phyloP scores from a whole-genome alignment of 2,113 vertebrate genomes.

The Meriones unguiculatus region DNA sequence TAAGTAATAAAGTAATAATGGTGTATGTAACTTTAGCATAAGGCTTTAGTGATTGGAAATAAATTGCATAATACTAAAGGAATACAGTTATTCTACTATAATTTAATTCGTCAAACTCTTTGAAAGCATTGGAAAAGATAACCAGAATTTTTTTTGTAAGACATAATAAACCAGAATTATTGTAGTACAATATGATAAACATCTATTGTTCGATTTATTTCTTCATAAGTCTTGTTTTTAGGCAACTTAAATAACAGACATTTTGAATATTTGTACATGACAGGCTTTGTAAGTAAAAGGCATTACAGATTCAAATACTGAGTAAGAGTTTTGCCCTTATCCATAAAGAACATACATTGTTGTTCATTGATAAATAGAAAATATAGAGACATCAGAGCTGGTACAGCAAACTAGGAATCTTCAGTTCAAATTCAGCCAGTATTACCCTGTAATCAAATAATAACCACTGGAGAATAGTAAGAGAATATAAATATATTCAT shows the following conservation, averaged over 20 bases:
- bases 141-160: neutral
- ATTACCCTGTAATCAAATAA: slow-evolving; percentile 4
- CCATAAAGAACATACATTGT: neutral
- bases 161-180: neutral
- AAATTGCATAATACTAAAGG: slow-evolving; percentile 6
- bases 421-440: neutral
- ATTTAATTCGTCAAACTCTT: slow-evolving; percentile 8
- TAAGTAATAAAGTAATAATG: slow-evolving; percentile 28
- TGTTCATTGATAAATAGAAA: neutral
- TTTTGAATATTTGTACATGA: slow-evolving; percentile 25
- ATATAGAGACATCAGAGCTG: slow-evolving; percentile 7
- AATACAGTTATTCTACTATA: neutral
- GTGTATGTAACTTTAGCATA: neutral
- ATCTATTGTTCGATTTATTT: slow-evolving; percentile 36
- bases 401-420: neutral
- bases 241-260: neutral
- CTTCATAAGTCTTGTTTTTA: slow-evolving; percentile 16
- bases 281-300: neutral
- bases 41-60: slow-evolving; percentile 40
- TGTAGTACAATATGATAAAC: neutral
- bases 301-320: neutral
- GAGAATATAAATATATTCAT: neutral
- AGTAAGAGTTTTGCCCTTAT: slow-evolving; percentile 23
- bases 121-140: neutral
- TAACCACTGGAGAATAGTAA: slow-evolving; percentile 39